Base-by-base conservation (phyloP, 2,888 invertebrate genomes). In the Congeria kusceri region DNA sequence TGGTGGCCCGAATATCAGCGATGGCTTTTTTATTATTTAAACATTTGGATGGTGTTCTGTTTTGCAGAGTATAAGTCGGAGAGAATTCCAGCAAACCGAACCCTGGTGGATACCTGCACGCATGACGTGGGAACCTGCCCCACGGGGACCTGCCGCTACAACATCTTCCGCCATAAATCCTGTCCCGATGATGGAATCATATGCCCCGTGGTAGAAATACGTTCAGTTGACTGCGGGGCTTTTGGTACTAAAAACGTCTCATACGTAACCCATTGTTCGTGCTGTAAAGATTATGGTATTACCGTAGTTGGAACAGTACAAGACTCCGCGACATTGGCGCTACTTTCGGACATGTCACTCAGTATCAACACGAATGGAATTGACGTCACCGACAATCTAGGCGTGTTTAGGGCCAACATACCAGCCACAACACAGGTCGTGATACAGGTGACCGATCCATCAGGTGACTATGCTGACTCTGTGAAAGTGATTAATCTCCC, bases 401-500 rank as follows among this genome's bases (percentile, higher is more conserved):
- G 53, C 1, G 7, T 23, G 23, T 53, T 53, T 53, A 25, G n/a
- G 53, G 20, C 25, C 25, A 3, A 9, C 7, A 53, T 53, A 23
- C 23, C 23, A 20, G 20, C 53, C 25, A 20, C 20, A 23, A 25
- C 25, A 23, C 53, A 53, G 25, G 53, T 53, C 25, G 53, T 53
- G 20, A 53, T 53, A 2, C 25, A 23, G 11, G 53, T 53, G 25
- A 53, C 20, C 1, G 46, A 57, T 32, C 18, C 13, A 23, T 59
- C 13, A 3, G n/a, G 23, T 0, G 20, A 20, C 28, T 72, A 72
- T 27, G n/a, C 58, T n/a, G 64, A 63, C 28, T 58, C 71, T 29
- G 65, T 70, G 3, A 69, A 71, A 29, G 27, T 61, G 32, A 15
- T 71, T 20, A 62, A 77, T 11, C 65, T 77, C 28, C 71, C 67